phyloP scores from a whole-genome alignment of 2,888 invertebrate genomes.

The Ctenicera cuprea region DNA sequence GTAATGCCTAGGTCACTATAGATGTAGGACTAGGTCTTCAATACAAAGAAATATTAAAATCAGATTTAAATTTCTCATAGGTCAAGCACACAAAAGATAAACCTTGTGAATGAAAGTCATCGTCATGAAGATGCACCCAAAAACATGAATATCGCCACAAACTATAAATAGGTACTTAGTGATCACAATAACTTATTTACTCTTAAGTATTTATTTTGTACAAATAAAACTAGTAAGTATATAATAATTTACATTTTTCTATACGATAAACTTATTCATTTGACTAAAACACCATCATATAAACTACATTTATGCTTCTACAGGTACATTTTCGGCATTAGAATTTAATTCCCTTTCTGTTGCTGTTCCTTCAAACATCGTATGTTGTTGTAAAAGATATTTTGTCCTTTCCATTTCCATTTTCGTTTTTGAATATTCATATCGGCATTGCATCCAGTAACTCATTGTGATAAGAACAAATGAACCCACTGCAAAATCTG shows the following conservation, averaged over 20 bases:
- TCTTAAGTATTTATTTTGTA: neutral
- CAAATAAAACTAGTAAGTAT: neutral
- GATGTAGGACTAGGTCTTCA: too few relatives aligned
- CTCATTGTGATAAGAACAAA: slow-evolving; percentile 79
- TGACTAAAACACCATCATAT: too few relatives aligned
- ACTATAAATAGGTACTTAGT: too few relatives aligned
- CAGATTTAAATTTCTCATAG: too few relatives aligned
- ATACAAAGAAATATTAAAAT: too few relatives aligned
- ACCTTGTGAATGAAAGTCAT: too few relatives aligned
- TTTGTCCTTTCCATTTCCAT: slow-evolving; percentile 80
- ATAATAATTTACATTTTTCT: neutral
- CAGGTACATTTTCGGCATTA: slow-evolving; percentile 4
- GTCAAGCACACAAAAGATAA: too few relatives aligned
- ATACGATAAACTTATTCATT: too few relatives aligned
- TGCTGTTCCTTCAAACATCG: slow-evolving; percentile 79
- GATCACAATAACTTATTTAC: too few relatives aligned
- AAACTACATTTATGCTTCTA: slow-evolving; percentile 35
- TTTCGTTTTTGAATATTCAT: slow-evolving; percentile 80
- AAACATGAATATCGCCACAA: too few relatives aligned
- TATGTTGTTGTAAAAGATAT: slow-evolving; percentile 78
- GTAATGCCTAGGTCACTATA: too few relatives aligned
- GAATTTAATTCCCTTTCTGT: slow-evolving; percentile 66
- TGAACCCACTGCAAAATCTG: slow-evolving; percentile 80
- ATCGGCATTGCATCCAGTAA: slow-evolving; percentile 84
- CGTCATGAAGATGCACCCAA: too few relatives aligned